Evolutionary conservation across 2,888 invertebrate species (phyloP), one percentile per base, ranked within the genome.

Genomic region (Monochamus alternatus): DNA sequence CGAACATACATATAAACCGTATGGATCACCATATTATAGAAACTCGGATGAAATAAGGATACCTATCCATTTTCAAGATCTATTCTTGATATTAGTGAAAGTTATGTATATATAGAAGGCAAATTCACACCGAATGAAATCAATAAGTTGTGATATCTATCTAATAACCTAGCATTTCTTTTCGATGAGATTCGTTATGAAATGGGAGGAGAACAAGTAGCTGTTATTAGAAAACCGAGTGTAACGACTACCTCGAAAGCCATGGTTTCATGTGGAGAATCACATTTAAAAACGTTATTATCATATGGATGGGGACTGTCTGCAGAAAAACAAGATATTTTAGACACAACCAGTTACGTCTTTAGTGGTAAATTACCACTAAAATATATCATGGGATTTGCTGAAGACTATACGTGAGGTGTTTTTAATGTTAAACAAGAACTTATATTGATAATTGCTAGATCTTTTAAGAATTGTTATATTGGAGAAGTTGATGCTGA

Each of bases 101-200:
- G 75, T 44, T 77, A 55, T 38, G 60, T 73, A 2, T 73, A 77
- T 14, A 64, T 72, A 2, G 73, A 68, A 60, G 69, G 77, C 9
- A 62, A 63, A 63, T 77, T 76, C 12, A 73, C 38, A 8, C 66
- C 65, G 12, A 47, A 32, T 5, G 75, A 75, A 32, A 4, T 30
- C 9, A 59, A 38, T 10, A 75, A 75, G 60, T 44, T 38, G 12
- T 74, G 63, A 52, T 69, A 67, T 43, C 43, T 75, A 44, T 70
- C 73, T 9, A 66, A 74, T 12, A 68, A 74, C 43, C 5, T 74
- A 4, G 67, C 32, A 38, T 73, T 55, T 51, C 58, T 67, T 44
- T 73, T 67, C 31, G 64, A 75, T 51, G 66, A 71, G 71, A 66
- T 75, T n/a, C 59, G 72, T 12, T 66, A 65, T 75, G 72, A 75